A percentile compares a stretch with the other conserved stretches of the same genome.
phyloP scores from a whole-genome alignment of 2,113 vertebrate species.

The Arenaria interpres region DNA sequence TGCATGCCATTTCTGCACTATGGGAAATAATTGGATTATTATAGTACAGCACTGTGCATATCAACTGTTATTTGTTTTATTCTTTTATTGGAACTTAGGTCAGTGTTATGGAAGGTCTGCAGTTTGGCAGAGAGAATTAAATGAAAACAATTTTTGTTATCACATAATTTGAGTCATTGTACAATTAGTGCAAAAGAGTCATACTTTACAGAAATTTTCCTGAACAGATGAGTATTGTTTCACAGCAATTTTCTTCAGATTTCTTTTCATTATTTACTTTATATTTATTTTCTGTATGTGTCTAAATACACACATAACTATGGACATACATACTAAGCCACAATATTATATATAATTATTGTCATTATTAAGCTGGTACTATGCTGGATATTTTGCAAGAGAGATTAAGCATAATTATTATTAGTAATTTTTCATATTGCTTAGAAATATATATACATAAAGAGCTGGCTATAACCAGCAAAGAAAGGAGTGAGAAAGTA shows the following conservation, averaged over 20 bases:
- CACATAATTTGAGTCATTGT: neutral
- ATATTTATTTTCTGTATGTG: neutral
- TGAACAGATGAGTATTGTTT: neutral
- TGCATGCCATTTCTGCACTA: slow-evolving; percentile 60
- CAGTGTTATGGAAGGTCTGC: neutral
- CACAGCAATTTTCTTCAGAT: neutral
- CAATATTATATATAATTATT: neutral
- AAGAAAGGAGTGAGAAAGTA: neutral
- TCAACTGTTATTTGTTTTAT: slow-evolving; percentile 41
- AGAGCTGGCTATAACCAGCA: neutral
- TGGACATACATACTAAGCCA: neutral
- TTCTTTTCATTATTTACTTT: neutral
- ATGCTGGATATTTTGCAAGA: neutral
- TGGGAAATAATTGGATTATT: slow-evolving; percentile 72
- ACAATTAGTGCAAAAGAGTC: neutral
- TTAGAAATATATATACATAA: neutral
- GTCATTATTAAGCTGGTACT: neutral
- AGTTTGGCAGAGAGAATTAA: neutral
- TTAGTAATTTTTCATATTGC: neutral
- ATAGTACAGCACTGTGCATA: slow-evolving; percentile 26
- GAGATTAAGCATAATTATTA: neutral
- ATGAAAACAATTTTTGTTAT: neutral
- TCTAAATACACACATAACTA: neutral
- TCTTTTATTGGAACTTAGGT: slow-evolving; percentile 16
- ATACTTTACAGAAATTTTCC: neutral